Evolutionary conservation across 2,888 invertebrate species (phyloP).

Genomic region (Rotaria macrura): DNA sequence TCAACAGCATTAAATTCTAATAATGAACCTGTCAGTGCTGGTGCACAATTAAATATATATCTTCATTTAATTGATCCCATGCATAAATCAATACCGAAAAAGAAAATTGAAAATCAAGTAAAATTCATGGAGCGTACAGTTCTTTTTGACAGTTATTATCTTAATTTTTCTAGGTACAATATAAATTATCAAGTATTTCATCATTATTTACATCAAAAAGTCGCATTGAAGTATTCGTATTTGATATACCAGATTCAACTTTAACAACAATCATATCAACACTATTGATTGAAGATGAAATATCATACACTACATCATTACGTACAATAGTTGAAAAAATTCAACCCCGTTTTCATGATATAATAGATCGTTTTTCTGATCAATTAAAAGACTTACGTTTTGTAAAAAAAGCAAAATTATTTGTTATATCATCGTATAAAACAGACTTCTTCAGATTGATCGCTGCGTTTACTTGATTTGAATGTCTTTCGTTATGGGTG

Average conservation of each 20-base stretch:
- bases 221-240: slow-evolving; percentile 10
- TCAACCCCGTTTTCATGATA: neutral
- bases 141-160: neutral
- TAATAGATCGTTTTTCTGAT: neutral
- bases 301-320: neutral
- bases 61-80: neutral
- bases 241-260: neutral
- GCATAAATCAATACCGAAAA: neutral
- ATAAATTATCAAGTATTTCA: neutral
- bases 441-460: neutral
- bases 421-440: neutral
- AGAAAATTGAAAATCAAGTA: slow-evolving; percentile 18
- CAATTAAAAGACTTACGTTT: slow-evolving; percentile 4
- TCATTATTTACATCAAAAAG: slow-evolving; percentile 20
- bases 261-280: neutral
- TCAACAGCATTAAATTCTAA: neutral
- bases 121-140: neutral
- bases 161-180: neutral
- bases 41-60: neutral
- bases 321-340: neutral
- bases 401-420: neutral
- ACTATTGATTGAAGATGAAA: neutral
- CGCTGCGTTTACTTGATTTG: neutral
- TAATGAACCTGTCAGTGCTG: neutral
- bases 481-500: neutral